phyloP scores from a whole-genome alignment of 2,888 invertebrate genomes.

The Anaspis maculata region DNA sequence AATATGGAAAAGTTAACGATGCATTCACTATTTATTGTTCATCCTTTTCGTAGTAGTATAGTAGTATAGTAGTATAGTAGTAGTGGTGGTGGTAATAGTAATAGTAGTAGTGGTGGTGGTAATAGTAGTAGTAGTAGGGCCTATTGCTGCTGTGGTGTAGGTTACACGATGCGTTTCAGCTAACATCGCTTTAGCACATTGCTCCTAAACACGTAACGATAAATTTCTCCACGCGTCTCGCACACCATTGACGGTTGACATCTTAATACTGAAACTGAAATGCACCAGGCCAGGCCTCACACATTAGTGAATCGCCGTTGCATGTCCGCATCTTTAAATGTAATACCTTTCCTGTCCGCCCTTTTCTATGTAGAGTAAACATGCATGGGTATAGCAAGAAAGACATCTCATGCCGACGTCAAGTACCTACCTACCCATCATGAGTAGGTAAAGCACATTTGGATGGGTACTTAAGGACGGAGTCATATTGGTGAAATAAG shows the following conservation, averaged over 20 bases:
- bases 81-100: too few species aligned
- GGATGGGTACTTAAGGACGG: too few species aligned
- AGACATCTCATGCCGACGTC: constrained; percentile 3
- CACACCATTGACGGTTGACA: constrained; percentile 15
- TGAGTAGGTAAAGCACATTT: too few species aligned
- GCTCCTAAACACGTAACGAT: constrained; percentile 15
- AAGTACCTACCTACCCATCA: neutral
- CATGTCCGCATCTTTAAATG: neutral
- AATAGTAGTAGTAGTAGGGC: too few species aligned
- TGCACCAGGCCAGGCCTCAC: too few species aligned
- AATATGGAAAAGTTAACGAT: constrained; percentile 8
- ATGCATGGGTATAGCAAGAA: neutral
- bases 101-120: too few species aligned
- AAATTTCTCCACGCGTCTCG: constrained; percentile 15
- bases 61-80: too few species aligned
- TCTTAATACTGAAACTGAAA: constrained; percentile 15
- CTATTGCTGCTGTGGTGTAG: too few species aligned
- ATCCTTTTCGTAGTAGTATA: constrained; percentile 1
- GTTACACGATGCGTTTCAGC: too few species aligned
- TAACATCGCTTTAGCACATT: constrained; percentile 6
- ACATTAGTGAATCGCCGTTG: neutral
- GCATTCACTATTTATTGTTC: constrained; percentile 4
- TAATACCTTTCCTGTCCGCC: too few species aligned
- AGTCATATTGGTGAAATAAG: too few species aligned
- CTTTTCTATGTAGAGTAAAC: neutral